phyloP scores from a whole-genome alignment of 2,797 vertebrate genomes.

The Coregonus ussuriensis region DNA sequence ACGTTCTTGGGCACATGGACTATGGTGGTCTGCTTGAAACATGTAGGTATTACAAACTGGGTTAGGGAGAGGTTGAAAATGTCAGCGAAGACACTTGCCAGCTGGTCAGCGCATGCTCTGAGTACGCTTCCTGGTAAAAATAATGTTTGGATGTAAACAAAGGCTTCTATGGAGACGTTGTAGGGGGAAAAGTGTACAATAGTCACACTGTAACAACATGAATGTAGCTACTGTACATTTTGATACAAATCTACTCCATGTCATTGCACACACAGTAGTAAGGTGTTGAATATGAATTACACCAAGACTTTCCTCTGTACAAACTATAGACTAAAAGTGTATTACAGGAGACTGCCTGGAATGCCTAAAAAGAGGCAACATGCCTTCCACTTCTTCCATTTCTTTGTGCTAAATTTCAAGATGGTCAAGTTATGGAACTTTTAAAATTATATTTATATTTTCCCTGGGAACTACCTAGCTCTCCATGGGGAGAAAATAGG shows the following conservation, averaged over 20 bases:
- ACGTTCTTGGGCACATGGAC: too few species aligned
- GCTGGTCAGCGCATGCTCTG: too few species aligned
- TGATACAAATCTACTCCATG: too few species aligned
- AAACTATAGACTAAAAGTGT: not conserved
- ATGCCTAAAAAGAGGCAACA: not conserved
- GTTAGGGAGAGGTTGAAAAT: too few species aligned
- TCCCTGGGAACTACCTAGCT: not conserved
- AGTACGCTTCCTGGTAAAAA: too few species aligned
- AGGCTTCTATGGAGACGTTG: not conserved
- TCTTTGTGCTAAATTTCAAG: not conserved
- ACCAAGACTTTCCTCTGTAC: not conserved
- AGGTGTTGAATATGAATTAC: not conserved
- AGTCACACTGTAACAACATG: not conserved
- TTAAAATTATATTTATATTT: too few species aligned
- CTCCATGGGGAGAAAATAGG: not conserved
- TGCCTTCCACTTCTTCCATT: not conserved
- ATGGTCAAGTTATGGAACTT: not conserved
- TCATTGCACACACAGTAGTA: not conserved
- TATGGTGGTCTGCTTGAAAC: too few species aligned
- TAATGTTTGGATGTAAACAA: not conserved
- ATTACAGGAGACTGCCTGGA: not conserved
- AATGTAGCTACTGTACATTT: too few species aligned
- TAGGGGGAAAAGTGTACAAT: not conserved
- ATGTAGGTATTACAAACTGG: too few species aligned
- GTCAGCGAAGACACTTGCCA: too few species aligned